Evolutionary conservation across 2,113 vertebrate genomes (phyloP).

Genomic region (Rhinichthys klamathensis): DNA sequence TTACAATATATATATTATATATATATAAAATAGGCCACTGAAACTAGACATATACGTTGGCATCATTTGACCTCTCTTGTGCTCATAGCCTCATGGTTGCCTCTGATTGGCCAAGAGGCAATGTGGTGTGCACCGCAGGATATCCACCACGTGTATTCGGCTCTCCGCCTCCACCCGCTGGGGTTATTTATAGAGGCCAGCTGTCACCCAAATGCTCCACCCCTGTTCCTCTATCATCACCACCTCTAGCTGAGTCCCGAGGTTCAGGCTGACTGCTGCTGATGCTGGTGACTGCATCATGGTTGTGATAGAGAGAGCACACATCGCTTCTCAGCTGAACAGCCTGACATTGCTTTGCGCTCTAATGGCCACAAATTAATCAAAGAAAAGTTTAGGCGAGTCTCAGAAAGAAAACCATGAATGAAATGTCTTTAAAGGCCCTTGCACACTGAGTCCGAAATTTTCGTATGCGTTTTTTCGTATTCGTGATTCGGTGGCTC

Average conservation of each 20-base stretch:
- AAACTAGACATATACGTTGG: not conserved
- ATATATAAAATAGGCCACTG: not conserved
- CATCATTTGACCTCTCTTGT: not conserved
- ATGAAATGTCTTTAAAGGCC: not conserved
- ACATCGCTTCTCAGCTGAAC: not conserved
- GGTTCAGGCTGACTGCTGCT: not conserved
- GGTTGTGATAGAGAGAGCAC: not conserved
- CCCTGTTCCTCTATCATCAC: conserved; percentile 37
- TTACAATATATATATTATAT: not conserved
- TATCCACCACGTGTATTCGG: conserved; percentile 24
- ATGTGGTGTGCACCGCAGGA: conserved; percentile 37
- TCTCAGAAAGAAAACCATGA: not conserved
- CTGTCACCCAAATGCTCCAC: conserved; percentile 65
- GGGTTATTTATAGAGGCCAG: conserved; percentile 78
- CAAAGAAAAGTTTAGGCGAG: not conserved
- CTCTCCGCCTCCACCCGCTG: conserved; percentile 30
- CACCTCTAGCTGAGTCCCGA: not conserved
- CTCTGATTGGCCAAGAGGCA: conserved; percentile 55
- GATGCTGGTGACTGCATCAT: not conserved
- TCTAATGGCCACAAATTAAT: not conserved
- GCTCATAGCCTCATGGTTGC: not conserved
- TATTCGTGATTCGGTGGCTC: no score
- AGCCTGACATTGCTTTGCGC: not conserved
- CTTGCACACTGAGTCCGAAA: no score
- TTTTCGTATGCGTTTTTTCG: no score